Evolutionary conservation across 2,113 vertebrate genomes (phyloP), one percentile per base, ranked within the genome.

Genomic region (Callithrix jacchus): DNA sequence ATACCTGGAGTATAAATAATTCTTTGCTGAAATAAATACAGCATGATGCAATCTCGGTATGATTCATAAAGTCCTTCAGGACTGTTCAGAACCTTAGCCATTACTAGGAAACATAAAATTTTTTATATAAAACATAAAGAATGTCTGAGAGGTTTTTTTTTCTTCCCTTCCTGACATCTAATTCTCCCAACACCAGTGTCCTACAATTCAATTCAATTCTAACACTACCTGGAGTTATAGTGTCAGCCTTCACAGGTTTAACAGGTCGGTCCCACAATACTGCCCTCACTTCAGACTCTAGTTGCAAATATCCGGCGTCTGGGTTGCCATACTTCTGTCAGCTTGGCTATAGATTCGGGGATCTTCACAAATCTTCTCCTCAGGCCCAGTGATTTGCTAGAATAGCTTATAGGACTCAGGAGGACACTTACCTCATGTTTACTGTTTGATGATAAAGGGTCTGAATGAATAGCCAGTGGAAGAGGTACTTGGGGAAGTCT

Each of bases 21-120:
- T n/a, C 56, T 77, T 95, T 83, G 40, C 42, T 70, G 47, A 90
- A 66, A 49, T 49, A 74, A 64, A 64, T 83, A 37, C 27, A 64
- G 23, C 35, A 32, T 10, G 0, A 0, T 47, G 68, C 10, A 45
- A 7, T 80, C 58, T 58, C 42, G 8, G 27, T 61, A 5, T 83
- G 56, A 83, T 68, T 96, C 61, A 40, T 30, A 25, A 25, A 56
- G 49, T n/a, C 49, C 47, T 12, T 76, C 14, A 20, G 18, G 74
- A 80, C 52, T 23, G 16, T 76, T 77, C 35, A 64, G 49, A 87
- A 23, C 32, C 61, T 82, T 17, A 40, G 70, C 8, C 14, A 56
- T 23, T 56, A 20, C 18, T 18, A 32, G 23, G 37, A 8, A 30
- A 30, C 16, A 14, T 30, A 64, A 32, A 1, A 0, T 5, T 47